Conservation (phyloP, 2,888 invertebrate genomes). For the Argyra leucocephala region DNA sequence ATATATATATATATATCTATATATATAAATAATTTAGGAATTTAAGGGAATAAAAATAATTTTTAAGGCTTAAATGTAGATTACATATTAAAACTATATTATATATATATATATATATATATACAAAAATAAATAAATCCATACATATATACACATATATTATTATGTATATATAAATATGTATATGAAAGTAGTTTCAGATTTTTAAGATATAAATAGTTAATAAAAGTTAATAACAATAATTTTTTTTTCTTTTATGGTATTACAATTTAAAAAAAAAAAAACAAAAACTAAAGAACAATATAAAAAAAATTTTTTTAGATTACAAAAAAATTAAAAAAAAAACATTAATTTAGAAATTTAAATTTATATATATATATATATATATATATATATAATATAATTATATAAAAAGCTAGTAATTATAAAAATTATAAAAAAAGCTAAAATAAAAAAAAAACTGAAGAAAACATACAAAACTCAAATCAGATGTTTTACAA, state of each 20-base stretch:
- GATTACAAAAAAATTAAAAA: neutral
- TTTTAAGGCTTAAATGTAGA: slow-evolving; percentile 1
- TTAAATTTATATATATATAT: neutral
- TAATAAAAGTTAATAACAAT: neutral
- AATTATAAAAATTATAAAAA: neutral
- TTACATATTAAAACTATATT: neutral
- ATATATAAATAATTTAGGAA: neutral
- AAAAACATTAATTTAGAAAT: neutral
- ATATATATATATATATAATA: neutral
- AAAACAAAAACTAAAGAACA: neutral
- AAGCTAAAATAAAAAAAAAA: neutral
- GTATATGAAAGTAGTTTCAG: neutral
- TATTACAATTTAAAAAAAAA: neutral
- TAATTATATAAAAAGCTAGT: neutral
- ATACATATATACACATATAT: neutral
- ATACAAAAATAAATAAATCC: neutral
- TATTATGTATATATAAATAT: neutral
- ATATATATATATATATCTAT: too few species aligned
- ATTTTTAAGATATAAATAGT: neutral
- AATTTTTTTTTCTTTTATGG: neutral
- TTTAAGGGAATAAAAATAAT: neutral
- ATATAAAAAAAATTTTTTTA: neutral
- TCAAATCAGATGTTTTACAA: slow-evolving; percentile 3
- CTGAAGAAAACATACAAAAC: neutral
- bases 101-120: neutral